Evolutionary conservation across 1,140 invertebrate species (phyloP).

Genomic region (Rhizoglyphus robini): DNA sequence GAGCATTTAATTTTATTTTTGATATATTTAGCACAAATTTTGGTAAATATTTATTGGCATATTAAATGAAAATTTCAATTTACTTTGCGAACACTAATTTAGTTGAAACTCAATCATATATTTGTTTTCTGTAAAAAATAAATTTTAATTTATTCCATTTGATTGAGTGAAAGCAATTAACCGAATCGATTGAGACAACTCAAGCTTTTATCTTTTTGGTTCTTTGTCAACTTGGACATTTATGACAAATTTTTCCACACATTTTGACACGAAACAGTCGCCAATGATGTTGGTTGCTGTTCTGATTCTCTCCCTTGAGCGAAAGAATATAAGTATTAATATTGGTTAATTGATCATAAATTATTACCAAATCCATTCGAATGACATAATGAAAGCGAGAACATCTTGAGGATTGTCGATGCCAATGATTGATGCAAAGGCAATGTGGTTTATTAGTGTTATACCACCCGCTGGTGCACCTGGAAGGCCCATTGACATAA

Average conservation of each 20-base stretch:
- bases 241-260: conserved; percentile 54
- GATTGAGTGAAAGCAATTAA: too few species aligned
- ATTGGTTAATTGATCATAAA: background rate
- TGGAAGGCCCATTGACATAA: conserved; percentile 11
- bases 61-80: too few species aligned
- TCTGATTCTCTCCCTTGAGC: conserved; percentile 59
- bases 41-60: too few species aligned
- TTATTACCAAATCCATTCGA: conserved; percentile 25
- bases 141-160: too few species aligned
- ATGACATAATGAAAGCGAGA: conserved; percentile 20
- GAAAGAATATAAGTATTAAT: background rate
- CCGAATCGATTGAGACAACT: too few species aligned
- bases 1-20: too few species aligned
- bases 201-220: too few species aligned
- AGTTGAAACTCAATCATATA: too few species aligned
- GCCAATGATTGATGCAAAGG: conserved; percentile 19
- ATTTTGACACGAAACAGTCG: conserved; percentile 69
- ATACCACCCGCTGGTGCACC: conserved; percentile 10
- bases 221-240: too few species aligned
- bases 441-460: conserved; percentile 19
- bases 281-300: conserved; percentile 77
- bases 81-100: too few species aligned
- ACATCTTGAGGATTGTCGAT: conserved; percentile 23
- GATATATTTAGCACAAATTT: too few species aligned
- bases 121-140: too few species aligned